These are phyloP conservation scores for Drosophila azteca DNA, from an alignment of 1,140 invertebrate genomes.

Conservation along the genomic window DNA sequence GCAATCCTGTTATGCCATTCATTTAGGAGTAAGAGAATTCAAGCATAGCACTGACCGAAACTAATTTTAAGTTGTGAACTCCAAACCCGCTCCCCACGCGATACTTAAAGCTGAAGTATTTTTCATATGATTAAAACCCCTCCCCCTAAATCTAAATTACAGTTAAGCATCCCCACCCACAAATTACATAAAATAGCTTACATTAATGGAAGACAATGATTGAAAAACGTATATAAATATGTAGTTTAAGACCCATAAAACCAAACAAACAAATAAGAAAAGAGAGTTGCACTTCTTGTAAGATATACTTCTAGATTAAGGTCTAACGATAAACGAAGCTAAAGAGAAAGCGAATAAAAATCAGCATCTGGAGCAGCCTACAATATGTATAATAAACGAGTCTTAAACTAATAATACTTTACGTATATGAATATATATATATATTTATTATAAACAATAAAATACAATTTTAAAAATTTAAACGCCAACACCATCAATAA, in stretches of 20 bases:
- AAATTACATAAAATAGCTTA: slow-evolving; percentile 22
- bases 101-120: slow-evolving; percentile 56
- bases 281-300: slow-evolving; percentile 63
- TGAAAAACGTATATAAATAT: slow-evolving; percentile 50
- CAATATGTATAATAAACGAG: slow-evolving; percentile 69
- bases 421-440: slow-evolving; percentile 54
- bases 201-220: slow-evolving; percentile 76
- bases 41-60: slow-evolving; percentile 70
- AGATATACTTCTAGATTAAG: slow-evolving; percentile 69
- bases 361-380: slow-evolving; percentile 61
- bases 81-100: not conserved
- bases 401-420: slow-evolving; percentile 63
- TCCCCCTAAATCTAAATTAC: slow-evolving; percentile 6
- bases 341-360: slow-evolving; percentile 60
- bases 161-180: slow-evolving; percentile 33
- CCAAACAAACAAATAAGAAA: slow-evolving; percentile 22
- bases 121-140: slow-evolving; percentile 43
- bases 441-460: slow-evolving; percentile 80
- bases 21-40: slow-evolving; percentile 46
- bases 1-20: slow-evolving; percentile 76
- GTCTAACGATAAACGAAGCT: slow-evolving; percentile 58
- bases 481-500: slow-evolving; percentile 5
- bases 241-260: slow-evolving; percentile 49
- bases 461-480: slow-evolving; percentile 79
- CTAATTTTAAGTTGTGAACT: slow-evolving; percentile 59